A percentile compares a stretch with the other conserved stretches of the same genome.
Conservation (phyloP, 2,888 invertebrate genomes). For the Meiosimyza platycephala region DNA sequence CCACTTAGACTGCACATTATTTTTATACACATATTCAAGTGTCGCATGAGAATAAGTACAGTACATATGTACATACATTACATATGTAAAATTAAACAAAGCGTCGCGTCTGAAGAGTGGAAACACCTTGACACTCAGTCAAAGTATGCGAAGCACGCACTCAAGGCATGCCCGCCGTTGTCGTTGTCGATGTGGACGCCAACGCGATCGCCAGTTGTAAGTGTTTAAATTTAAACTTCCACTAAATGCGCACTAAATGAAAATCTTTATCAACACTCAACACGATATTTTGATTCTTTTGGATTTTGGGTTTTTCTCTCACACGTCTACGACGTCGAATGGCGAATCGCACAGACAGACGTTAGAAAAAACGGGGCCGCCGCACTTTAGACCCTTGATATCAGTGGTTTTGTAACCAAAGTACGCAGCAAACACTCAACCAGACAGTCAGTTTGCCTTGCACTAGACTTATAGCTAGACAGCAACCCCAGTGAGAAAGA, state of each 20-base stretch:
- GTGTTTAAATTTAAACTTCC: constrained; percentile 19
- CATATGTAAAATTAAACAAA: neutral
- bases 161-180: neutral
- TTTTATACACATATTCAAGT: neutral
- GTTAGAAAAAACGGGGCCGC: neutral
- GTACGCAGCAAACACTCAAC: constrained; percentile 1
- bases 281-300: too few species aligned
- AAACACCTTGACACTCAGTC: constrained; percentile 28
- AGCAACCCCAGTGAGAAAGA: too few species aligned
- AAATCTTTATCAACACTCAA: neutral
- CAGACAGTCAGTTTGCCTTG: neutral
- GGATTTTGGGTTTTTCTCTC: too few species aligned
- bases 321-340: too few species aligned
- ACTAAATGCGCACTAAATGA: constrained; percentile 20
- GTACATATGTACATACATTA: too few species aligned
- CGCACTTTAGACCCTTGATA: neutral
- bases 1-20: neutral
- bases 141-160: neutral
- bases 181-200: constrained; percentile 5
- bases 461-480: too few species aligned
- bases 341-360: neutral
- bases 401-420: neutral
- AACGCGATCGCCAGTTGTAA: constrained; percentile 17
- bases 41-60: neutral
- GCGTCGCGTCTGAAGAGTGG: neutral